Base-by-base conservation (phyloP, 2,797 vertebrate genomes). In the Gobionotothen gibberifrons region DNA sequence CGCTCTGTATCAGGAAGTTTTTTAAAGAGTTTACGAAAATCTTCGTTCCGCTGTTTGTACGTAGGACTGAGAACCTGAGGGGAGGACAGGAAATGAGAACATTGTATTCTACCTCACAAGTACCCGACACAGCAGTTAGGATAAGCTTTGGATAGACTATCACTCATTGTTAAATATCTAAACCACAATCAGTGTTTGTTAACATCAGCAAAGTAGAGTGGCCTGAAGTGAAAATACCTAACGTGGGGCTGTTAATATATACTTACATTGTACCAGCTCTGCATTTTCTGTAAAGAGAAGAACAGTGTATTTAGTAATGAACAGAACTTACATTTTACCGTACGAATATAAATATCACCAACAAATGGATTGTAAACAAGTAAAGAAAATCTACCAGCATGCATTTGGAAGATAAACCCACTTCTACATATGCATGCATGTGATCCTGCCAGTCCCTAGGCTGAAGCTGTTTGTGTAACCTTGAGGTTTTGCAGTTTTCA, bases 231-330 rank as follows among this genome's bases (percentile, higher is more conserved):
- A 66, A 69, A 73, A 62, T 16, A 8, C 16, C 14, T 16, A 36
- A 76, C 36, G 22, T 77, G 32, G 11, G 19, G 13, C 10, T 54
- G 58, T 75, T 74, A 47, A 63, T 69, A 53, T 56, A 70, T 89
- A 98, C 97, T 97, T 88, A 97, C 97, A 72, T 96, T 97, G 93
- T 97, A 98, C 96, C 96, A 98, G 94, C 97, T 98, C 92, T 98
- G 97, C 95, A 97, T 96, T 93, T 97, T 97, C 97, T 98, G 95
- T 56, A 93, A 96, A 59, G 69, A 88, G 91, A 81, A 82, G 43
- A 75, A 86, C 22, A 87, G n/a, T 7, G 66, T 44, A 58, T 32
- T 76, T 26, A 82, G n/a, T 55, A 13, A 46, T 47, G 15, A 74
- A 62, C 42, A 61, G 32, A 32, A 4, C 3, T 11, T n/a, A 74